phyloP scores from a whole-genome alignment of 2,888 invertebrate species.

The Xanthia icteritia region DNA sequence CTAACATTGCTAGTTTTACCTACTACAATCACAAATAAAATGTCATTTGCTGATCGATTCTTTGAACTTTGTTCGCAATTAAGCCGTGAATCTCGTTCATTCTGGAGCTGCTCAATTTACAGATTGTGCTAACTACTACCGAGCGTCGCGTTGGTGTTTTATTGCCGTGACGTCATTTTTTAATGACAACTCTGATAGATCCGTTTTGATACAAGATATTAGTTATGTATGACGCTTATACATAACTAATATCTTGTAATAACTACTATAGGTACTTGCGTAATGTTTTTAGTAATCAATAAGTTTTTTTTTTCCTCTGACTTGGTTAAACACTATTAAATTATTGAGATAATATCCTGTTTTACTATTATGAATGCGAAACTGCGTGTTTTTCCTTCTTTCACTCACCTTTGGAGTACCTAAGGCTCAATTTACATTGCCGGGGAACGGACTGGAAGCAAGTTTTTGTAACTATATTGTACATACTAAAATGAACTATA shows the following conservation, averaged over 20 bases:
- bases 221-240: no score
- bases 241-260: no score
- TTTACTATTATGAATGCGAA: background rate
- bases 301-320: no score
- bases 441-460: no score
- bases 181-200: background rate
- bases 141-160: background rate
- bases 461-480: no score
- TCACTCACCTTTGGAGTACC: no score
- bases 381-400: background rate
- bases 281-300: background rate
- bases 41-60: slow-evolving; percentile 6
- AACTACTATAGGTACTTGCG: background rate
- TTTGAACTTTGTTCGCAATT: background rate
- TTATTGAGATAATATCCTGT: background rate
- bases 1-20: background rate
- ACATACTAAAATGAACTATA: no score
- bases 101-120: background rate
- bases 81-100: background rate
- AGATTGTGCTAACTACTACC: slow-evolving; percentile 6
- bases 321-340: background rate
- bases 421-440: no score
- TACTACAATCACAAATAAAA: background rate
- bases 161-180: background rate
- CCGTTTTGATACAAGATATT: no score